These are phyloP conservation scores for Drosophila triauraria DNA, from an alignment of 1,140 invertebrate species.

Conservation along the genomic window DNA sequence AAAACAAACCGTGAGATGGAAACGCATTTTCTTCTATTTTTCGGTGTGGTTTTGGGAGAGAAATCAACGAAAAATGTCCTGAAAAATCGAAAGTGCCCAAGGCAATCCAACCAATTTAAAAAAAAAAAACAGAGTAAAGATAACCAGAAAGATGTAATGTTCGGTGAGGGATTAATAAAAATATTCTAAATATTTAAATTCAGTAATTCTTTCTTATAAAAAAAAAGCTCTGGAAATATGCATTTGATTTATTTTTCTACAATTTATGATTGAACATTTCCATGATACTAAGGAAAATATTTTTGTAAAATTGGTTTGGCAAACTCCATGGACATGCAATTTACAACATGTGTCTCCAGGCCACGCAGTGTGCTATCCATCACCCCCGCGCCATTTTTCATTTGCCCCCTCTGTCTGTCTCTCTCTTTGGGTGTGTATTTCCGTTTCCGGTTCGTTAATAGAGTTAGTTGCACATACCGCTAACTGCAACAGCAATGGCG, in stretches of 20 bases:
- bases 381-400: background rate
- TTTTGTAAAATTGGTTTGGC: conserved; percentile 9
- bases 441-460: conserved; percentile 83
- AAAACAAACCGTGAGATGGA: conserved; percentile 12
- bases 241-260: background rate
- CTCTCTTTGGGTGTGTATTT: conserved; percentile 50
- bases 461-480: conserved; percentile 79
- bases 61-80: background rate
- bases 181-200: too few relatives aligned
- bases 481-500: conserved; percentile 41
- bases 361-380: conserved; percentile 30
- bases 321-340: conserved; percentile 6
- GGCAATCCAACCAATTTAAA: background rate
- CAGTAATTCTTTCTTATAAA: too few relatives aligned
- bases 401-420: conserved; percentile 1
- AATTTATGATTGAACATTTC: background rate
- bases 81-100: background rate
- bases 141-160: too few relatives aligned
- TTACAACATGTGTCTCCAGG: conserved; percentile 53
- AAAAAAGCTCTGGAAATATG: background rate
- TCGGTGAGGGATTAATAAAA: background rate
- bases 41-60: background rate
- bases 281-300: background rate
- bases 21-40: background rate
- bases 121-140: background rate